A percentile compares a stretch with the other conserved stretches of the same genome.
phyloP scores from a whole-genome alignment of 2,888 invertebrate species.

The Idaea straminata region DNA sequence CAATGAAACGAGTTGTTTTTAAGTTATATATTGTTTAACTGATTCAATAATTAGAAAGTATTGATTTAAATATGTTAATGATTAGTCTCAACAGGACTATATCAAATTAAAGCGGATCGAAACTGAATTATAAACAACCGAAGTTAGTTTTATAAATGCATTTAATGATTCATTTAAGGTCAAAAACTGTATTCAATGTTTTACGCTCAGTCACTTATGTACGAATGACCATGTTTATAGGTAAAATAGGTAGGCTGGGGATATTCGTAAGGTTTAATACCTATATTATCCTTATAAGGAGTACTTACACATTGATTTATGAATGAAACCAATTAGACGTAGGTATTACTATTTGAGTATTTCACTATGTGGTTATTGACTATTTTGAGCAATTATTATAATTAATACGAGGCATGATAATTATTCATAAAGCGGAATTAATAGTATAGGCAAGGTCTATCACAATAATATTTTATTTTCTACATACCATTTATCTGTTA shows the following conservation, averaged over 20 bases:
- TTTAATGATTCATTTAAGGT: not conserved
- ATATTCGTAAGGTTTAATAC: slow-evolving; percentile 1
- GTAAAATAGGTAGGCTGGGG: not conserved
- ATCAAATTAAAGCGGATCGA: slow-evolving; percentile 38
- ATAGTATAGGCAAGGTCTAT: too few species aligned
- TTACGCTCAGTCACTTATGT: not conserved
- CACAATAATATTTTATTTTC: too few species aligned
- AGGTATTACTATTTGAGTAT: not conserved
- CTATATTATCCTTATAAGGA: slow-evolving; percentile 27
- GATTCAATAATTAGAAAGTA: slow-evolving; percentile 28
- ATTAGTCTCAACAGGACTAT: slow-evolving; percentile 42
- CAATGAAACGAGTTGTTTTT: slow-evolving; percentile 24
- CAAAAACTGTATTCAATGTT: not conserved
- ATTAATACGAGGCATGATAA: too few species aligned
- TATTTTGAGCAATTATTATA: too few species aligned
- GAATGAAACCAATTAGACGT: not conserved
- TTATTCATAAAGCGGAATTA: too few species aligned
- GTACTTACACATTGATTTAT: slow-evolving; percentile 24
- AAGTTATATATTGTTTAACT: slow-evolving; percentile 28
- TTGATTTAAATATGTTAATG: slow-evolving; percentile 28
- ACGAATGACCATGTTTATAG: not conserved
- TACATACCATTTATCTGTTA: too few species aligned
- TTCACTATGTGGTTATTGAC: not conserved
- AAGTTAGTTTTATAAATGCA: slow-evolving; percentile 30
- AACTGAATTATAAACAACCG: slow-evolving; percentile 27